Conservation (phyloP, 2,888 invertebrate species). For the Rhyacophila evoluta region DNA sequence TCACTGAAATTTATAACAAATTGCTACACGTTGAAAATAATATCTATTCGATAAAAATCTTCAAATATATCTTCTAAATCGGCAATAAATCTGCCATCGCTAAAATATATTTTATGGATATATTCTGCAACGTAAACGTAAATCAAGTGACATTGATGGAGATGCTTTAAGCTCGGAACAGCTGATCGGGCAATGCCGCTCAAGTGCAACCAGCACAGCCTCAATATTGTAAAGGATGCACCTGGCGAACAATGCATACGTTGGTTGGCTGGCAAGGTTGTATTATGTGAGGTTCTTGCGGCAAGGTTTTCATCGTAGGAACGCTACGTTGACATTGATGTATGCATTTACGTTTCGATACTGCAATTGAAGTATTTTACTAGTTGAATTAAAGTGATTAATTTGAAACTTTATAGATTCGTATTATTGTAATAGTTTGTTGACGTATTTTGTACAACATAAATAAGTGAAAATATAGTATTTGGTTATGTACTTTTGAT, state of each 20-base stretch:
- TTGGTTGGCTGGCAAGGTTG: not conserved
- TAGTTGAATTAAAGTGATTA: no score
- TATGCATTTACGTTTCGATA: not conserved
- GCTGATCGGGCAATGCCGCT: not conserved
- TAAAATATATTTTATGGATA: not conserved
- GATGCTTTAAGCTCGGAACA: not conserved
- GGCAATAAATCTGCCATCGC: not conserved
- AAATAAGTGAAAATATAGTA: no score
- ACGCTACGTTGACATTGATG: not conserved
- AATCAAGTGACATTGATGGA: conserved; percentile 7
- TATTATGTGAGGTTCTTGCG: not conserved
- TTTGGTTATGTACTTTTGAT: no score
- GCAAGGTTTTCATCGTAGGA: not conserved
- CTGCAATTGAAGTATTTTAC: no score
- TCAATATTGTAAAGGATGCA: not conserved
- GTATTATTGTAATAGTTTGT: no score
- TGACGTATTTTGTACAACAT: no score
- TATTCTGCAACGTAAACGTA: not conserved
- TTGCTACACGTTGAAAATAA: no score
- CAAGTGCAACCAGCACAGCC: not conserved
- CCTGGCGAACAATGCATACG: not conserved
- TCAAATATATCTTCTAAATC: not conserved
- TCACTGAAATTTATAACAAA: no score
- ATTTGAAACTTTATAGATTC: no score
- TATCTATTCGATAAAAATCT: no score